Base-by-base conservation (phyloP, 2,113 vertebrate species). In the Hippocampus zosterae region DNA sequence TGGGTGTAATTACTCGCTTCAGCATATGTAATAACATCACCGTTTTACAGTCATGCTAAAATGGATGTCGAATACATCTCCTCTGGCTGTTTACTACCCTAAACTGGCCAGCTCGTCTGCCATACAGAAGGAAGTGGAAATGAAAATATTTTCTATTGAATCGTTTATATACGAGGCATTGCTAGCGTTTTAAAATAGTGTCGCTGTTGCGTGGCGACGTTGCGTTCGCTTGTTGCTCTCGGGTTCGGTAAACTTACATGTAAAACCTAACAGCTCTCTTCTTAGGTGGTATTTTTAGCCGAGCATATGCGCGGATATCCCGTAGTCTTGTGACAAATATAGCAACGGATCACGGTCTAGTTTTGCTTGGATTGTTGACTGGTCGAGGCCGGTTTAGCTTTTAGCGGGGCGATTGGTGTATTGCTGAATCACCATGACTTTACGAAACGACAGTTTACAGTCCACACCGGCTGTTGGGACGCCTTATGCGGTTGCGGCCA, bases 361-460 rank as follows among this genome's bases (percentile, higher is more conserved):
- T 75, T 75, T 72, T 60, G 27, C 33, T 46, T 53, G 60, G 69
- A 53, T 19, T 72, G 59, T 53, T 52, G 69, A 27, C 71, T 50
- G 59, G 53, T 72, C 52, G 66, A 18, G 40, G 33, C 25, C 66
- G 76, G 23, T 44, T 75, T 61, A 40, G 81, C 10, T 33, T 50
- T 50, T 80, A 78, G 81, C 79, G 61, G 71, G 74, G 73, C 72
- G 63, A 50, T 61, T 67, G 48, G 46, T 79, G 86, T 91, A 87
- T 85, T 93, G 92, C 92, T 93, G 92, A 93, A 92, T 93, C 92
- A 93, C 90, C 69, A 52, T 93, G 91, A 92, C 91, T 91, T 85
- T 74, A 87, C 83, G 81, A 88, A 88, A 84, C 78, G 64, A 65
- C 75, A 73, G 2, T 55, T 55, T 10, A 7, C 7, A 10, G 19